These are phyloP conservation scores for Aphelinus certus DNA, from an alignment of 1,140 invertebrate genomes.

Conservation along the genomic window DNA sequence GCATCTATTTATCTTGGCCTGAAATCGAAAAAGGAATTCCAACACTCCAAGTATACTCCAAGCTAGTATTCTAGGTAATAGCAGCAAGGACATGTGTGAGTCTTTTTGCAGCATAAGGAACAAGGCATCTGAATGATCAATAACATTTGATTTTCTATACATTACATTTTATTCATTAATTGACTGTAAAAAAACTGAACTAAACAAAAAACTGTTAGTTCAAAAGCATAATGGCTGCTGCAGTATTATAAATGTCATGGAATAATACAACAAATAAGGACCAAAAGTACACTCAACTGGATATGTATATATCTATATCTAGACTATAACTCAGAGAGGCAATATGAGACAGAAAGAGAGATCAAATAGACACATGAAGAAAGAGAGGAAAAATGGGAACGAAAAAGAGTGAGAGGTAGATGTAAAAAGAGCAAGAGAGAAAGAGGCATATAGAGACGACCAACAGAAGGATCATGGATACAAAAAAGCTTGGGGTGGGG, in stretches of 20 bases:
- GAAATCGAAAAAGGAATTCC: slow-evolving; percentile 42
- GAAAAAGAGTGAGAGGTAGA: slow-evolving; percentile 27
- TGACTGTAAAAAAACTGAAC: not conserved
- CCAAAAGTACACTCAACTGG: slow-evolving; percentile 30
- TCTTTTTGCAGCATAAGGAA: slow-evolving; percentile 29
- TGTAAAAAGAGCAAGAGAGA: slow-evolving; percentile 27
- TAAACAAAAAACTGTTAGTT: slow-evolving; percentile 11
- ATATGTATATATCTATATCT: slow-evolving; percentile 15
- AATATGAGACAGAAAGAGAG: slow-evolving; percentile 26
- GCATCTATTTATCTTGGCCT: slow-evolving; percentile 42
- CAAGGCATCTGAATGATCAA: slow-evolving; percentile 13
- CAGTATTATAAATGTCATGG: slow-evolving; percentile 19
- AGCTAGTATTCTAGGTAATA: slow-evolving; percentile 37
- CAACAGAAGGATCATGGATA: slow-evolving; percentile 35
- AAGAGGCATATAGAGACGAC: slow-evolving; percentile 11
- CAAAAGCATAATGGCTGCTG: slow-evolving; percentile 17
- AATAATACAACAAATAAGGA: slow-evolving; percentile 38
- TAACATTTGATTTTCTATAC: not conserved
- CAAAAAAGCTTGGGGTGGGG: slow-evolving; percentile 21
- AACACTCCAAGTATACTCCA: slow-evolving; percentile 36
- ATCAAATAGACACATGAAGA: slow-evolving; percentile 41
- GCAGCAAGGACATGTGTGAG: slow-evolving; percentile 37
- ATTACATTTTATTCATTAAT: too few species aligned
- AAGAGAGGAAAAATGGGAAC: slow-evolving; percentile 38
- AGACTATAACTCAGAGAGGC: not conserved